A percentile compares a stretch with the other conserved stretches of the same genome.
phyloP scores from a whole-genome alignment of 1,140 invertebrate species.

The Zophobas morio region DNA sequence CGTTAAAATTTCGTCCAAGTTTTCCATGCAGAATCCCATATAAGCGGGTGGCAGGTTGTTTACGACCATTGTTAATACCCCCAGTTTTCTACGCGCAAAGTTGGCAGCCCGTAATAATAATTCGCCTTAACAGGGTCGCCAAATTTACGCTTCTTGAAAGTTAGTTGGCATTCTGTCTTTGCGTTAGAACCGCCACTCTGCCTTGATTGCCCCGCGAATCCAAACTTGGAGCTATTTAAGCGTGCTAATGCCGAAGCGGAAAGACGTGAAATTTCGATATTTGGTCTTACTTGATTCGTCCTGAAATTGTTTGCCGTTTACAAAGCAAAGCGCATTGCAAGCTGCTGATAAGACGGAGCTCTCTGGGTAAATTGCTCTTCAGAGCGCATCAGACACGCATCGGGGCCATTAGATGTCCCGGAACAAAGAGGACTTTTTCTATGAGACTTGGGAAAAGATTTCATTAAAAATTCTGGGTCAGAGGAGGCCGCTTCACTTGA shows the following conservation, averaged over 20 bases:
- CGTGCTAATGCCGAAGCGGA: conserved; percentile 3
- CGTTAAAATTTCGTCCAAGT: conserved; percentile 31
- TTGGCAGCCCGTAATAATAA: conserved; percentile 35
- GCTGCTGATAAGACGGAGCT: conserved; percentile 37
- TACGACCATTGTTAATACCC: conserved; percentile 26
- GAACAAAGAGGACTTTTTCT: conserved; percentile 8
- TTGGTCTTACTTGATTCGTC: conserved; percentile 17
- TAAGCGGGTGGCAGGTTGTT: conserved; percentile 13
- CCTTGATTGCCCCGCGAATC: neutral
- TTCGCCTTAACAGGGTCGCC: conserved; percentile 15
- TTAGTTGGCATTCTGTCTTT: conserved; percentile 24
- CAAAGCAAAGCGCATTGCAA: conserved; percentile 22
- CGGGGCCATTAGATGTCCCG: conserved; percentile 17
- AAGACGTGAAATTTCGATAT: conserved; percentile 28
- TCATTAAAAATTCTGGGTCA: conserved; percentile 20
- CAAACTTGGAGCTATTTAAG: conserved; percentile 19
- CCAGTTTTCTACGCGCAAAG: conserved; percentile 8
- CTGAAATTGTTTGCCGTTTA: conserved; percentile 5
- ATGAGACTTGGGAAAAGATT: neutral
- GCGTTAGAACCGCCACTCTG: conserved; percentile 9
- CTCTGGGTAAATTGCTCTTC: conserved; percentile 21
- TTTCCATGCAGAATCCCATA: conserved; percentile 27
- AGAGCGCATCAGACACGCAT: conserved; percentile 36
- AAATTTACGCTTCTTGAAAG: neutral
- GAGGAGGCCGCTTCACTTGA: too few species aligned